Evolutionary conservation across 2,113 vertebrate genomes (phyloP), one percentile per base, ranked within the genome.

Genomic region (Rhadina sibilatrix): DNA sequence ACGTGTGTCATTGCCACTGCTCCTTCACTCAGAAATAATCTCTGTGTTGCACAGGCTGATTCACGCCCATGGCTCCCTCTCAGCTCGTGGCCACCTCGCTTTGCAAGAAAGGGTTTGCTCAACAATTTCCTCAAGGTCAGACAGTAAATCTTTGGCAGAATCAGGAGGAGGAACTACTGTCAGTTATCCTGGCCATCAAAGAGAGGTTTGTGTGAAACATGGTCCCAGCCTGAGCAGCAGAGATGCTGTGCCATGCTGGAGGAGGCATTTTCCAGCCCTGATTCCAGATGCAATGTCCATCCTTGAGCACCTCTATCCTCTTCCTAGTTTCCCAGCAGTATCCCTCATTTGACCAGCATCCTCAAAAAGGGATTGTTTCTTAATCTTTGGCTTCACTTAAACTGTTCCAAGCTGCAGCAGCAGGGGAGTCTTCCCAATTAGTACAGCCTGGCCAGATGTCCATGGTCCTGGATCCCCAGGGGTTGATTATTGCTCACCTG

Each of bases 231-330:
- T 1, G 0, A 90, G 66, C 35, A 85, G 38, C 59, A 83, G 66
- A 46, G n/a, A 15, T 72, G 63, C 24, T 71, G 30, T 74, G 56
- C 47, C 18, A 3, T 21, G n/a, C 64, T 83, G 66, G 75, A 88
- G 59, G 33, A 76, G 35, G 15, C 35, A 46, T 89, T 83, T 90
- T 74, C 68, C 88, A 90, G 56, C 28, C 50, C 28, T 70, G 21
- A 59, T 64, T 94, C 60, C 80, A 89, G 82, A 68, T 44, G 75
- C 31, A 81, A 94, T 91, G 38, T n/a, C 82, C 91, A 89, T 81
- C 53, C 44, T 71, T 50, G 33, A 85, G 72, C 65, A 49, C 14
- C 57, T 82, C 82, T 59, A 94, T 65, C 70, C 59, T 33, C 65
- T 83, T 76, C 61, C 53, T 30, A 46, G 5, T 2, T 56, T 89